Conservation (phyloP, 2,797 vertebrate species). For the Cossypha caffra region DNA sequence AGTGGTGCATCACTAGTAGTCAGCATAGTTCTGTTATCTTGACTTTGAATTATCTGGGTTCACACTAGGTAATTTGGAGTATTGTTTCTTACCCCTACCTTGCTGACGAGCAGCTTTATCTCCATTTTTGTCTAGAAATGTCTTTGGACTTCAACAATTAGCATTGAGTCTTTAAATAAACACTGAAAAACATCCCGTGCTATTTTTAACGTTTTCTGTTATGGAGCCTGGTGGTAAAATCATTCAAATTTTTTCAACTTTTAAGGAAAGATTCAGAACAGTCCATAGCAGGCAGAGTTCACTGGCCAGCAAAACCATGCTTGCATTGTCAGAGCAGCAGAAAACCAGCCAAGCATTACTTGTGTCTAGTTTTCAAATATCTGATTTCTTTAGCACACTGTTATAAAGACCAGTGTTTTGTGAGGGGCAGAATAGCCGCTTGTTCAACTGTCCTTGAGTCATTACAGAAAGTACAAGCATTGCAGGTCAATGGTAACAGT, state of each 20-base stretch:
- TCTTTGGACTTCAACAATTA: neutral
- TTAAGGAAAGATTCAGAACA: constrained; percentile 54
- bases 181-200: neutral
- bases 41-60: neutral
- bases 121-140: constrained; percentile 1
- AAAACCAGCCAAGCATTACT: neutral
- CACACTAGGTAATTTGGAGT: neutral
- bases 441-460: neutral
- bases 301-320: neutral
- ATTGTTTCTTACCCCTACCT: neutral
- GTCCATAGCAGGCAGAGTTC: neutral
- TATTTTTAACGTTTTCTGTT: constrained; percentile 48
- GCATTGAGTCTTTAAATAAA: neutral
- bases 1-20: neutral
- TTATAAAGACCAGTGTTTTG: neutral
- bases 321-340: neutral
- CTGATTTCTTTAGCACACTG: neutral
- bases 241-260: constrained; percentile 56
- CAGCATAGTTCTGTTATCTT: neutral
- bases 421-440: neutral
- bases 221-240: constrained; percentile 1
- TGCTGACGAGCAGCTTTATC: neutral
- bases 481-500: neutral
- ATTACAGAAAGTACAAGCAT: neutral
- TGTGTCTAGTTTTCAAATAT: neutral